A percentile compares a stretch with the other conserved stretches of the same genome.
Evolutionary conservation across 2,797 vertebrate genomes (phyloP).

Genomic region (Poecile montanus): DNA sequence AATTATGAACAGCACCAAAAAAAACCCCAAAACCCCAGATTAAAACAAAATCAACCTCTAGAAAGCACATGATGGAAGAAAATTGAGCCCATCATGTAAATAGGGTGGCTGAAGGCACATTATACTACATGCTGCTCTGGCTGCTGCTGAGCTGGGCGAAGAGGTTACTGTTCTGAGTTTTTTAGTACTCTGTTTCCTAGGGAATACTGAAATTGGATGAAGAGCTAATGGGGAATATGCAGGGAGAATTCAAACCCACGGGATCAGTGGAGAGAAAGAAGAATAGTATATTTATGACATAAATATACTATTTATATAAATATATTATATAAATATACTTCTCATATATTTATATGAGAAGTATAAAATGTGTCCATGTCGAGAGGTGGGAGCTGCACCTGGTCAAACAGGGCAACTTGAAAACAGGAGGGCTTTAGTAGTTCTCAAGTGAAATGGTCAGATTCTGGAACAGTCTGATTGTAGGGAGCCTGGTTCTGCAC

Average conservation of each 20-base stretch:
- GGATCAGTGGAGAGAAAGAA: not conserved
- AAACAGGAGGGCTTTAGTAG: not conserved
- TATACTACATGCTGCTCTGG: accelerated
- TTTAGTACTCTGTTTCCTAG: not conserved
- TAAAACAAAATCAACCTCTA: not conserved
- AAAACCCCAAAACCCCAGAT: not conserved
- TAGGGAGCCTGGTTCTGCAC: not conserved
- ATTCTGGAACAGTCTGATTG: not conserved
- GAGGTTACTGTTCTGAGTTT: not conserved
- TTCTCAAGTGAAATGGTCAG: not conserved
- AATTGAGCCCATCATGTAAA: not conserved
- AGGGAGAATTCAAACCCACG: not conserved
- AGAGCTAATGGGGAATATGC: not conserved
- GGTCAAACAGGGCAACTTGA: not conserved
- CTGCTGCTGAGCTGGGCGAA: not conserved
- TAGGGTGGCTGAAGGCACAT: not conserved
- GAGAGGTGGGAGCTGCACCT: not conserved
- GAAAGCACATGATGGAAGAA: not conserved
- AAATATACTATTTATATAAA: too few species aligned
- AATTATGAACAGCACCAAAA: not conserved
- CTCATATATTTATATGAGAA: too few species aligned
- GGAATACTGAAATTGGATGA: not conserved
- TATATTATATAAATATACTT: too few species aligned
- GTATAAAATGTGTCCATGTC: accelerated
- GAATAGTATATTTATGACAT: not conserved